These are phyloP conservation scores for Thunnus albacares DNA, from an alignment of 2,797 vertebrate species.

Conservation along the genomic window DNA sequence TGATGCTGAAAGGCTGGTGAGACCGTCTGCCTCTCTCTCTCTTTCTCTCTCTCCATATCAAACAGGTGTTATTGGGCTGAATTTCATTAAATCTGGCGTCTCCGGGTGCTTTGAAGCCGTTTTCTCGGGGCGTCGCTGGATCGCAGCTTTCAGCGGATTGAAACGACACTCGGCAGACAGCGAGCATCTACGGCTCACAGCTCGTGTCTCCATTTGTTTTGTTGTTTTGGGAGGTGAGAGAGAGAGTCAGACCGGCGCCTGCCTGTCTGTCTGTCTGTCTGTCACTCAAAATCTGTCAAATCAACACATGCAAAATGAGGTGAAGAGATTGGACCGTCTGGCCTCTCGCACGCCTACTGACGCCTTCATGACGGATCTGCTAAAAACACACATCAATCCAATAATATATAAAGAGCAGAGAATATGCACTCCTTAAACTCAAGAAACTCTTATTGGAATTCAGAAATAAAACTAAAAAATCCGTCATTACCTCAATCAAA, in stretches of 20 bases:
- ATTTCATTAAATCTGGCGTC: constrained; percentile 57
- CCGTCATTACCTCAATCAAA: too few relatives aligned
- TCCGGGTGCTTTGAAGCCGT: constrained; percentile 46
- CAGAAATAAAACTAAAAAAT: too few relatives aligned
- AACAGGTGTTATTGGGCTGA: constrained; percentile 50
- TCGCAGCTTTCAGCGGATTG: constrained; percentile 33
- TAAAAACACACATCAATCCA: too few relatives aligned
- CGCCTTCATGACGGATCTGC: too few relatives aligned
- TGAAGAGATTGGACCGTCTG: too few relatives aligned
- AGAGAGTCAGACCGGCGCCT: constrained; percentile 12
- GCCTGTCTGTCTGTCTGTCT: constrained; percentile 8
- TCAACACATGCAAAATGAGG: neutral
- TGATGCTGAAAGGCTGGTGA: constrained; percentile 21
- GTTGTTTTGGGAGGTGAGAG: constrained; percentile 20
- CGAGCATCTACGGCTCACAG: constrained; percentile 8
- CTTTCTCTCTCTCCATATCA: constrained; percentile 40
- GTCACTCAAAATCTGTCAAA: neutral
- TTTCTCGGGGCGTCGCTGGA: constrained; percentile 18
- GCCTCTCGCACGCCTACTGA: too few relatives aligned
- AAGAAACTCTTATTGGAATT: neutral
- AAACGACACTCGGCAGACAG: constrained; percentile 55
- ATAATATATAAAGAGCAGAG: neutral
- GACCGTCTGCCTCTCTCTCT: neutral
- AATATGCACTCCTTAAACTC: neutral
- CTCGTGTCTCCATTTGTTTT: constrained; percentile 33